These are phyloP conservation scores for Neoniphon sammara DNA, from an alignment of 2,797 vertebrate species.

Conservation along the genomic window DNA sequence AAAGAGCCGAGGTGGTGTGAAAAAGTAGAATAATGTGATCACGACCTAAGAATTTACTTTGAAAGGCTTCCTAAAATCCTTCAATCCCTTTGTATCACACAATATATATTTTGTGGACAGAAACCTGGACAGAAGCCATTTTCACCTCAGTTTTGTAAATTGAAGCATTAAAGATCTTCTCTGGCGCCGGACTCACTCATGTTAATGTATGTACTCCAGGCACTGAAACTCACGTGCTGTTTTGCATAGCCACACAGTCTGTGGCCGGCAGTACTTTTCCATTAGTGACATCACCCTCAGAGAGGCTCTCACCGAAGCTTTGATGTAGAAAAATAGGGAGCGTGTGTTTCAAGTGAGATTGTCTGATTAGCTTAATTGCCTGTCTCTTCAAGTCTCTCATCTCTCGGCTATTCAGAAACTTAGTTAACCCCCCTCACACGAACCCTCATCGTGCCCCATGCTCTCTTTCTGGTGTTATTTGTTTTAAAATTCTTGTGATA, in stretches of 20 bases:
- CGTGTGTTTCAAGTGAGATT: constrained; percentile 38
- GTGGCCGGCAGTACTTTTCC: constrained; percentile 63
- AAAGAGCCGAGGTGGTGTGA: no score
- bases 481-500: no score
- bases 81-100: background rate
- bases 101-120: background rate
- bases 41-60: no score
- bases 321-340: constrained; percentile 46
- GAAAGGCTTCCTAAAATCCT: background rate
- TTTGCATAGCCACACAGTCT: constrained; percentile 66
- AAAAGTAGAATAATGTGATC: no score
- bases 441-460: no score
- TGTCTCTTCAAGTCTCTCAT: constrained; percentile 4
- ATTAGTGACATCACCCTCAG: constrained; percentile 44
- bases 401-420: constrained; percentile 1
- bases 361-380: constrained; percentile 28
- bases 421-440: background rate
- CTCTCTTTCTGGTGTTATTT: no score
- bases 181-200: background rate
- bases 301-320: constrained; percentile 23
- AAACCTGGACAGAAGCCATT: background rate
- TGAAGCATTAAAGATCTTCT: background rate
- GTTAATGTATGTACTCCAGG: background rate
- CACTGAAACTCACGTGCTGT: constrained; percentile 37
- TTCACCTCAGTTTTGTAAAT: background rate